Evolutionary conservation across 2,888 invertebrate genomes (phyloP).

Genomic region (Carcina quercana): DNA sequence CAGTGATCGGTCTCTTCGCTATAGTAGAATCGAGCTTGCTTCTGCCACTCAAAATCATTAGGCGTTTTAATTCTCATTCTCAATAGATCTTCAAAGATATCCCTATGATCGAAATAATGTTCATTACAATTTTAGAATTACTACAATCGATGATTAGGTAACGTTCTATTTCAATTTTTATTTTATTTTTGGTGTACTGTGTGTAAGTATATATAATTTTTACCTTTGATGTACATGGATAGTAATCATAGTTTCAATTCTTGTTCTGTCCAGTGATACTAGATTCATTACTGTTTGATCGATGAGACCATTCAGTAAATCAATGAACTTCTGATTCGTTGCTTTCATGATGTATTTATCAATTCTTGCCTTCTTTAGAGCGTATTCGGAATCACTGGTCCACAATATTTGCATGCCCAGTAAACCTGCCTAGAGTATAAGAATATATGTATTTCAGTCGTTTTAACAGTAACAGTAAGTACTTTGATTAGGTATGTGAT

Average conservation of each 20-base stretch:
- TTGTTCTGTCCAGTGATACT: conserved; percentile 80
- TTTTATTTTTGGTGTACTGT: too few species aligned
- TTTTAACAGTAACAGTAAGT: too few species aligned
- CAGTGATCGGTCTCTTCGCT: conserved; percentile 84
- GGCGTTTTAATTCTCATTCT: conserved; percentile 78
- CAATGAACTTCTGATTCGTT: conserved; percentile 86
- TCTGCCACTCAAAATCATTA: conserved; percentile 93
- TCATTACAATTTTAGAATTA: too few species aligned
- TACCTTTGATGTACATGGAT: conserved; percentile 93
- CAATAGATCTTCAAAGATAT: conserved; percentile 90
- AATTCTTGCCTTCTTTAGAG: conserved; percentile 78
- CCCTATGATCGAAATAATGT: too few species aligned
- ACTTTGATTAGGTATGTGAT: too few species aligned
- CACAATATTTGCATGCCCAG: conserved; percentile 89
- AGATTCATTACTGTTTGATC: conserved; percentile 89
- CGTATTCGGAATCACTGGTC: conserved; percentile 89
- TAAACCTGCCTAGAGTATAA: conserved; percentile 78
- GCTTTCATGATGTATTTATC: conserved; percentile 86
- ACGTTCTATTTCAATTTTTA: too few species aligned
- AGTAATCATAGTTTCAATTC: conserved; percentile 91
- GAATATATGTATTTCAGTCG: too few species aligned
- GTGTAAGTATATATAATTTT: too few species aligned
- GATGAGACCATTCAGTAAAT: conserved; percentile 86
- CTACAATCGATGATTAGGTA: too few species aligned
- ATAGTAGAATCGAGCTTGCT: conserved; percentile 91